phyloP scores from a whole-genome alignment of 2,113 vertebrate species.

The Takifugu flavidus region DNA sequence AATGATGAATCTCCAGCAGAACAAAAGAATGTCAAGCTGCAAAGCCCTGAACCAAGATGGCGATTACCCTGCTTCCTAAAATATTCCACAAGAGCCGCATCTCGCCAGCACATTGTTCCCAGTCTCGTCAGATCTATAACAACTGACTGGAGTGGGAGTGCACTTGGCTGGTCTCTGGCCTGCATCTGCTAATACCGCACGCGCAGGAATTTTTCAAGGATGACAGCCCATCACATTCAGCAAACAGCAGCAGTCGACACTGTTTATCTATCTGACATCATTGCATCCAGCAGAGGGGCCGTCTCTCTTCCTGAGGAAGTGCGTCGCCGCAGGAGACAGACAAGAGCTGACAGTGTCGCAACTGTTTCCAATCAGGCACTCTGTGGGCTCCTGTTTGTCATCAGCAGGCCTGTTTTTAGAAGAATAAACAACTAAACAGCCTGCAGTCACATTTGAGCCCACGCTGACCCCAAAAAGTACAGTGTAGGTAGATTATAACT shows the following conservation, averaged over 20 bases:
- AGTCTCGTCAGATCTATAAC: slow-evolving; percentile 46
- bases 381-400: slow-evolving; percentile 41
- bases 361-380: slow-evolving; percentile 63
- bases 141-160: slow-evolving; percentile 53
- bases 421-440: slow-evolving; percentile 27
- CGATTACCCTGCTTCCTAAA: slow-evolving; percentile 51
- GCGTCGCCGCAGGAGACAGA: slow-evolving; percentile 23
- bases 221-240: slow-evolving; percentile 52
- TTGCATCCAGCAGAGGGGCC: slow-evolving; percentile 36
- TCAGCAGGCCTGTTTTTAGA: slow-evolving; percentile 18
- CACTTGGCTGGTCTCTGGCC: slow-evolving; percentile 41
- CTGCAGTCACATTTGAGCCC: slow-evolving; percentile 20
- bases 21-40: slow-evolving; percentile 31
- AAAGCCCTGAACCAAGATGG: slow-evolving; percentile 36
- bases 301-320: slow-evolving; percentile 67
- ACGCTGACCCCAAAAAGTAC: slow-evolving; percentile 20
- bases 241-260: slow-evolving; percentile 37
- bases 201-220: slow-evolving; percentile 34
- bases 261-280: slow-evolving; percentile 65
- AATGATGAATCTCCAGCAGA: slow-evolving; percentile 29
- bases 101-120: slow-evolving; percentile 61
- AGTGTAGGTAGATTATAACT: slow-evolving; percentile 37
- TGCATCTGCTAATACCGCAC: slow-evolving; percentile 48
- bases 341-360: slow-evolving; percentile 39
- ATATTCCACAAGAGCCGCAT: slow-evolving; percentile 57